A percentile compares a stretch with the other conserved stretches of the same genome.
Conservation (phyloP, 2,888 invertebrate genomes). For the Drosophila engyochracea region DNA sequence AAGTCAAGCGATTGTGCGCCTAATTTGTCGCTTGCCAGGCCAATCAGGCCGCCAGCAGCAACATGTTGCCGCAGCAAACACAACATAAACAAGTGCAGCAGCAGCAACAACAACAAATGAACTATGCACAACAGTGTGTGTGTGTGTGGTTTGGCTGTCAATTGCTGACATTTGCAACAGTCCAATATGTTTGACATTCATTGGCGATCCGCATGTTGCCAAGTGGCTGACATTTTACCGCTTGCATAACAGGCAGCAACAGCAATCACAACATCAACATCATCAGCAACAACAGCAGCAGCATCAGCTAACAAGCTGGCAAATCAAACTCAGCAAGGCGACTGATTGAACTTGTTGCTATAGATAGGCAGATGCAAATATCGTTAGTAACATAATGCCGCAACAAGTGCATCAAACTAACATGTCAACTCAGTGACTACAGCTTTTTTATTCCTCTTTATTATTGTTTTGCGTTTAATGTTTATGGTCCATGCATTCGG, state of each 20-base stretch:
- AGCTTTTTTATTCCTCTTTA: slow-evolving; percentile 10
- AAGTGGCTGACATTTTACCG: slow-evolving; percentile 77
- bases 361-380: slow-evolving; percentile 70
- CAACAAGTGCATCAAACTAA: slow-evolving; percentile 53
- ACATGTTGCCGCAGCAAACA: slow-evolving; percentile 64
- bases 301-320: slow-evolving; percentile 56
- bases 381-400: slow-evolving; percentile 54
- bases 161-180: slow-evolving; percentile 76
- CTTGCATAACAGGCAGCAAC: slow-evolving; percentile 66
- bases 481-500: slow-evolving; percentile 56
- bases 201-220: slow-evolving; percentile 73
- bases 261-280: slow-evolving; percentile 46
- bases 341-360: slow-evolving; percentile 75
- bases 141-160: slow-evolving; percentile 66
- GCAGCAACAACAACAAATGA: slow-evolving; percentile 20
- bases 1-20: slow-evolving; percentile 72
- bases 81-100: slow-evolving; percentile 63
- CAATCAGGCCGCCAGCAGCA: slow-evolving; percentile 66
- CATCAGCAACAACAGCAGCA: slow-evolving; percentile 38
- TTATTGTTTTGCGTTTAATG: slow-evolving; percentile 25
- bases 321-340: slow-evolving; percentile 74
- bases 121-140: slow-evolving; percentile 9
- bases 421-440: slow-evolving; percentile 43
- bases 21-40: slow-evolving; percentile 77
- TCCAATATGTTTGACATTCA: slow-evolving; percentile 77